phyloP scores from a whole-genome alignment of 2,797 vertebrate genomes.

The Diglossa cyanea region DNA sequence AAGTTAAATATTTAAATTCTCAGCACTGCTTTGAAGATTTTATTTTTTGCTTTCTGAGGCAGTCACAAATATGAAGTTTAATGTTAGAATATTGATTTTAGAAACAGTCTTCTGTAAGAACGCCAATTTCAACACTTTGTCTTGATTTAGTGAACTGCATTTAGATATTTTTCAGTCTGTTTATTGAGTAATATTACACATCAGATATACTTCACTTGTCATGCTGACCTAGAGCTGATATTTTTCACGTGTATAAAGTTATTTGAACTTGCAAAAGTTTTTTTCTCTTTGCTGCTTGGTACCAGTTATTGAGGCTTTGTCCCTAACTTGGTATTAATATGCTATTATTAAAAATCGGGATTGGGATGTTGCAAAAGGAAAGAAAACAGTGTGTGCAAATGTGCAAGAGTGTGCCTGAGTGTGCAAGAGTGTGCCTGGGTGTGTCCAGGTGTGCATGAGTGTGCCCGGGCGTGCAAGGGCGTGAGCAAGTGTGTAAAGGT shows the following conservation, averaged over 20 bases:
- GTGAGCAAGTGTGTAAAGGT: no score
- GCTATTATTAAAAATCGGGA: neutral
- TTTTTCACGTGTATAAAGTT: neutral
- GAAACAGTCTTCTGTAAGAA: neutral
- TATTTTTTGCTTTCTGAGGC: neutral
- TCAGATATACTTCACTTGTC: neutral
- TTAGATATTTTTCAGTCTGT: neutral
- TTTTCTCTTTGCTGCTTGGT: neutral
- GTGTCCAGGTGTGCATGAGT: no score
- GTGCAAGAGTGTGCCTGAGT: no score
- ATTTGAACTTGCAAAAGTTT: neutral
- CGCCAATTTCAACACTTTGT: neutral
- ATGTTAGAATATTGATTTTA: neutral
- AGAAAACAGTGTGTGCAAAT: neutral
- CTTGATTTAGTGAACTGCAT: neutral
- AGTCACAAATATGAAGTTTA: neutral
- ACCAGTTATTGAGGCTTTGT: neutral
- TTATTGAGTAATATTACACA: neutral
- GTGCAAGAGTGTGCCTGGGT: no score
- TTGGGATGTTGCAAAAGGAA: neutral
- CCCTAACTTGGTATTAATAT: neutral
- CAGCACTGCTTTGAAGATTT: neutral
- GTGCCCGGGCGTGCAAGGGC: no score
- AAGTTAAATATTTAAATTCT: slow-evolving; percentile 10
- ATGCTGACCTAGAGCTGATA: neutral